Evolutionary conservation across 2,888 invertebrate genomes (phyloP), one percentile per base, ranked within the genome.

Genomic region (Trisateles emortualis): DNA sequence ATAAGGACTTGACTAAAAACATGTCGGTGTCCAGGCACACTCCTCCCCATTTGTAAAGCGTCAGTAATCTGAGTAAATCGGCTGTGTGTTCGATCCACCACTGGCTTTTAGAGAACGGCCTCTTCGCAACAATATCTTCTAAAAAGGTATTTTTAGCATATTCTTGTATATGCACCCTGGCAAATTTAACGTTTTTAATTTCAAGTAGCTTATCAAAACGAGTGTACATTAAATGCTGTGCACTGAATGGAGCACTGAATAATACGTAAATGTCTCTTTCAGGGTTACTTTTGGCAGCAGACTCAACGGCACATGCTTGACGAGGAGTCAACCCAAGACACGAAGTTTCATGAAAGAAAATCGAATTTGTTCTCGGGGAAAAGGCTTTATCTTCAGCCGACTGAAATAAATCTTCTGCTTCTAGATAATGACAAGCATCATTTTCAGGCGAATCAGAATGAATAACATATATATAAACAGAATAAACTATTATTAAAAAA

Each of bases 1-100:
- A 92, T 33, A 96, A 76, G 3, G 93, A 87, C 62, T 94, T 95
- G 16, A 94, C 92, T 1, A 96, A 94, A 9, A 97, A 91, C 2
- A 96, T 94, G 79, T 97, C 97, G 63, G 96, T 85, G 72, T 97
- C 97, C 45, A 97, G 81, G 76, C 96, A 97, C 43, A 96, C 94
- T 0, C 97, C 97, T 9, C 96, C 96, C 80, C 94, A 96, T 75
- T 95, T 96, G 93, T 95, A 96, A 3, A 97, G 83, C 0, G 95
- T 94, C 40, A 95, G 73, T 71, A 94, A 95, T 62, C 96, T 86
- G 10, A 96, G 83, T 1, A 95, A 88, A 72, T 96, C 96, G 41
- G 95, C 95, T 38, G 95, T 94, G 70, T 96, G 95, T 22, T 70
- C 63, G 1, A 72, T 52, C 11, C 59, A 56, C 91, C 94, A 95